A percentile compares a stretch with the other conserved stretches of the same genome.
Evolutionary conservation across 53 echinoderm and acorn worm genomes (phyloP).

Genomic region (Holothuria leucospilota): DNA sequence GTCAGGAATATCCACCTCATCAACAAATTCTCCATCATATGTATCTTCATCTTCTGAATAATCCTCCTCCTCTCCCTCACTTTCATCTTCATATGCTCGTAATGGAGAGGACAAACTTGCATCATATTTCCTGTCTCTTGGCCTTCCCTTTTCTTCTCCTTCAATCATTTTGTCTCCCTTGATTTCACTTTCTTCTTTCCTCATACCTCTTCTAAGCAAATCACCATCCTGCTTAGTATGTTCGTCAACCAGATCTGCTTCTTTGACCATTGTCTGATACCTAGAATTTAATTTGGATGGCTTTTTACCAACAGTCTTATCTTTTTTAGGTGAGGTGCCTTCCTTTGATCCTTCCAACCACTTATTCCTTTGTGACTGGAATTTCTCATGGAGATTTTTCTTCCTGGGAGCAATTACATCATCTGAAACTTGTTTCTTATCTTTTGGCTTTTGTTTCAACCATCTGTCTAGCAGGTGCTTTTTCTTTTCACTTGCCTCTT

Average conservation of each 20-base stretch:
- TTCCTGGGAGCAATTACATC: not conserved
- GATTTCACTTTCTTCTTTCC: constrained; percentile 26
- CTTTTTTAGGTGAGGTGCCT: not conserved
- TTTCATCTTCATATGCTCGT: constrained; percentile 47
- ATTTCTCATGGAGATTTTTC: constrained; percentile 12
- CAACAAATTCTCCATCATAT: constrained; percentile 19
- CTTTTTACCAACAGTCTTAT: not conserved
- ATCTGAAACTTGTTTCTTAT: not conserved
- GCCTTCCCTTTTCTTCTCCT: not conserved
- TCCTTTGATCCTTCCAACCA: constrained; percentile 40
- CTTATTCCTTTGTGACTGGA: constrained; percentile 1
- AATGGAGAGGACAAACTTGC: not conserved
- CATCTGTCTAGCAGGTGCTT: constrained; percentile 36
- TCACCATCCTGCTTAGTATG: constrained; percentile 23
- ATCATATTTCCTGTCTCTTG: constrained; percentile 37
- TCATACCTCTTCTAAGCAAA: not conserved
- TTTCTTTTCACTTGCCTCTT: constrained; percentile 44
- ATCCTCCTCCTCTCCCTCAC: constrained; percentile 55
- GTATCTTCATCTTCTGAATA: constrained; percentile 27
- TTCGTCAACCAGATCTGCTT: not conserved
- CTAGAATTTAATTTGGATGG: constrained; percentile 36
- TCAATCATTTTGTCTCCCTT: constrained; percentile 45
- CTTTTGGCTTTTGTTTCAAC: constrained; percentile 41
- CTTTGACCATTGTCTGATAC: constrained; percentile 28
- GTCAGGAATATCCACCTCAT: constrained; percentile 25